A percentile compares a stretch with the other conserved stretches of the same genome.
These are phyloP conservation scores for Lates calcarifer DNA, from an alignment of 2,113 vertebrate genomes.

Conservation along the genomic window DNA sequence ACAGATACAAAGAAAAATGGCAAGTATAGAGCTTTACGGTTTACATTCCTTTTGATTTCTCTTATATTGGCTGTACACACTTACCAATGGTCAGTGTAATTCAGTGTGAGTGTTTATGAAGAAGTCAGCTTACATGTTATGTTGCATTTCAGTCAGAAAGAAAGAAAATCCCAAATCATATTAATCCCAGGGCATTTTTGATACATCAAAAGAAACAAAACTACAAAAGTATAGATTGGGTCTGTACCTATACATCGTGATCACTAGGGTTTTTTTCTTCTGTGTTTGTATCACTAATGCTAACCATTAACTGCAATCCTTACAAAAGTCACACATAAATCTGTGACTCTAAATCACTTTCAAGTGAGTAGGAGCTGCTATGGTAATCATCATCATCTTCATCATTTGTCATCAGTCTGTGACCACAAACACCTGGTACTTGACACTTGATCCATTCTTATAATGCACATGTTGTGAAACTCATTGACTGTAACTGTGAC, in stretches of 20 bases:
- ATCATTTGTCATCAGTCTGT: constrained; percentile 14
- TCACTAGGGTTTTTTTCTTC: neutral
- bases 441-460: constrained; percentile 11
- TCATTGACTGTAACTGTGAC: constrained; percentile 50
- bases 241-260: neutral
- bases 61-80: neutral
- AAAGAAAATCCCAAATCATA: neutral
- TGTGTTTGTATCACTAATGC: neutral
- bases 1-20: too few relatives aligned
- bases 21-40: too few relatives aligned
- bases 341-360: neutral
- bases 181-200: neutral
- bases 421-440: neutral
- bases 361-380: neutral
- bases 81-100: neutral
- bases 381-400: constrained; percentile 1
- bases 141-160: neutral
- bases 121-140: neutral
- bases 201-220: neutral
- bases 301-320: neutral
- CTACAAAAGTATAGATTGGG: neutral
- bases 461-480: constrained; percentile 58
- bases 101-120: neutral
- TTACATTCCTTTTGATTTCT: neutral
- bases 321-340: neutral